Percentiles rank a stretch among this genome's conserved stretches.
These are phyloP conservation scores for Lagopus muta DNA, from an alignment of 2,113 vertebrate species.

Conservation along the genomic window DNA sequence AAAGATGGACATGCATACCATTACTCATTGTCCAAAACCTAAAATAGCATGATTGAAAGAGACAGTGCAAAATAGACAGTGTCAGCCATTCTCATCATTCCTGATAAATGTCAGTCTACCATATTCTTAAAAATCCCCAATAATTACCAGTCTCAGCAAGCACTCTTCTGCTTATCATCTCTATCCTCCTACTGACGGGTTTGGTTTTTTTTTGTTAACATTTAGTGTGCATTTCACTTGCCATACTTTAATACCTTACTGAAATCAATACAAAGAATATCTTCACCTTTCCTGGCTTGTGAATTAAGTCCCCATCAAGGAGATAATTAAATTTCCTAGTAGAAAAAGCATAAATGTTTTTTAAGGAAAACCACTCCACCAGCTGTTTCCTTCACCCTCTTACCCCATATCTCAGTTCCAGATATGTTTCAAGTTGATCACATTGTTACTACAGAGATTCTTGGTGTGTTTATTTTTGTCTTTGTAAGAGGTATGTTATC, in stretches of 20 bases:
- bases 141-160: neutral
- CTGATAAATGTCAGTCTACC: neutral
- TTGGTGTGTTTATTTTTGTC: slow-evolving; percentile 2
- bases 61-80: neutral
- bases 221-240: neutral
- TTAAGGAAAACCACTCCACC: neutral
- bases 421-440: neutral
- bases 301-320: neutral
- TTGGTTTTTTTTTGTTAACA: neutral
- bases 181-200: neutral
- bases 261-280: neutral
- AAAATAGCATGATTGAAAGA: neutral
- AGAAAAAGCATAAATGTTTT: neutral
- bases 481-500: slow-evolving; percentile 41
- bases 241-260: neutral
- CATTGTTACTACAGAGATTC: neutral
- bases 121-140: neutral
- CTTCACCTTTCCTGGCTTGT: neutral
- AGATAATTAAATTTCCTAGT: neutral
- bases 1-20: neutral
- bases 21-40: neutral
- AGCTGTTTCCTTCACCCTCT: neutral
- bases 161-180: neutral
- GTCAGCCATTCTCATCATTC: neutral
- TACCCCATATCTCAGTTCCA: neutral